Percentiles rank a stretch among this genome's conserved stretches.
These are phyloP conservation scores for Thomomys bottae DNA, from an alignment of 2,113 vertebrate genomes.

Conservation along the genomic window DNA sequence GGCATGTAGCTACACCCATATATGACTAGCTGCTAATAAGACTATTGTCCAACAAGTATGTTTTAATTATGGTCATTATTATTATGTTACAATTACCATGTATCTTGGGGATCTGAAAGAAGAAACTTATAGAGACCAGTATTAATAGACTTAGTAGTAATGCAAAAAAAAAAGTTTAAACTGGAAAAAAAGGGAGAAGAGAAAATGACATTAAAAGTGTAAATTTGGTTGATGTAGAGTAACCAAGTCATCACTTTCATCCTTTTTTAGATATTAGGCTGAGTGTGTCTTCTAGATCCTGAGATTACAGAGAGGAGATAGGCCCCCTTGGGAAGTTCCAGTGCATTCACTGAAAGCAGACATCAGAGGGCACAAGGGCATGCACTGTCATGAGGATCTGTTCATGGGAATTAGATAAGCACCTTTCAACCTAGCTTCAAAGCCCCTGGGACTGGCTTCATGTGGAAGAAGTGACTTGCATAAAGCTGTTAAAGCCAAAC, in stretches of 20 bases:
- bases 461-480: neutral
- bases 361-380: neutral
- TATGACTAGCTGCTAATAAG: neutral
- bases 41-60: neutral
- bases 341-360: neutral
- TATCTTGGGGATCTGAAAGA: neutral
- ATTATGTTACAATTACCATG: neutral
- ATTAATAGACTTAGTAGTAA: neutral
- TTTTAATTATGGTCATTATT: conserved; percentile 11
- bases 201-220: conserved; percentile 18
- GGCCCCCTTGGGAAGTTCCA: neutral
- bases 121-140: neutral
- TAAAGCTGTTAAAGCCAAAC: neutral
- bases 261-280: neutral
- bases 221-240: neutral
- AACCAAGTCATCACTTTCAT: neutral
- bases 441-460: neutral
- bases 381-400: neutral
- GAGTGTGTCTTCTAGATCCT: neutral
- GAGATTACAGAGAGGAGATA: too few species aligned
- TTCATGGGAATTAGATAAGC: neutral
- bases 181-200: neutral
- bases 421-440: neutral
- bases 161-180: neutral
- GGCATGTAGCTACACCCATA: neutral